These are phyloP conservation scores for Triops longicaudatus DNA, from an alignment of 1,140 invertebrate genomes.

Conservation along the genomic window DNA sequence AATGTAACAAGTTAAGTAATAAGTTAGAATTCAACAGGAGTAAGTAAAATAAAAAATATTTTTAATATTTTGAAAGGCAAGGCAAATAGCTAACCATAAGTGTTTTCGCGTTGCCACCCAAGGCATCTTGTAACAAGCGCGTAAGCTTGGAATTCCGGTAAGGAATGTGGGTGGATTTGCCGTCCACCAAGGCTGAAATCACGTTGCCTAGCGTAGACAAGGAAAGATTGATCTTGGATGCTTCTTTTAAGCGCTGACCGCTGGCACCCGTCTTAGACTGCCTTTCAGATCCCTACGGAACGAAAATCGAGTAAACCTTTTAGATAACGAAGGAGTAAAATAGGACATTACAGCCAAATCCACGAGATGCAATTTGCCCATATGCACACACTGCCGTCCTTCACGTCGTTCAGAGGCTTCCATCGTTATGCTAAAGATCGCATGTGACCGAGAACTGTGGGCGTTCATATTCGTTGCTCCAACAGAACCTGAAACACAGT, in stretches of 20 bases:
- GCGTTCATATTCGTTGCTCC: slow-evolving; percentile 81
- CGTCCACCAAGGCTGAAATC: slow-evolving; percentile 88
- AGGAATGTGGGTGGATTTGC: slow-evolving; percentile 86
- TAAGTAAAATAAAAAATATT: too few species aligned
- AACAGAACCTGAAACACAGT: slow-evolving; percentile 45
- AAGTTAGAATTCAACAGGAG: too few species aligned
- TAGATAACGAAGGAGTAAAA: slow-evolving; percentile 19
- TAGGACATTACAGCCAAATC: slow-evolving; percentile 62
- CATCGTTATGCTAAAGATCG: slow-evolving; percentile 78
- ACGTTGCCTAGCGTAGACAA: slow-evolving; percentile 90
- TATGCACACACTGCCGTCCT: slow-evolving; percentile 55
- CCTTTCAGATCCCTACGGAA: slow-evolving; percentile 61
- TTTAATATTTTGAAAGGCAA: too few species aligned
- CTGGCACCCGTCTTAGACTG: slow-evolving; percentile 86
- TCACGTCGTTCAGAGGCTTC: slow-evolving; percentile 64
- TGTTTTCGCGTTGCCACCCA: slow-evolving; percentile 94
- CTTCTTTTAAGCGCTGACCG: slow-evolving; percentile 81
- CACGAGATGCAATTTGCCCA: slow-evolving; percentile 73
- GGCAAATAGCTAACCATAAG: slow-evolving; percentile 79
- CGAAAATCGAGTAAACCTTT: slow-evolving; percentile 16
- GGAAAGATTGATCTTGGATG: slow-evolving; percentile 91
- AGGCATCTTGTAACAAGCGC: slow-evolving; percentile 81
- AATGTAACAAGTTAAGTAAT: too few species aligned
- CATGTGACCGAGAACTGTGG: slow-evolving; percentile 75
- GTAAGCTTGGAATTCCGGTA: slow-evolving; percentile 93